These are phyloP conservation scores for Hydrozoanthus gracilis DNA, from an alignment of 92 coral and sea anemone genomes.

Conservation along the genomic window DNA sequence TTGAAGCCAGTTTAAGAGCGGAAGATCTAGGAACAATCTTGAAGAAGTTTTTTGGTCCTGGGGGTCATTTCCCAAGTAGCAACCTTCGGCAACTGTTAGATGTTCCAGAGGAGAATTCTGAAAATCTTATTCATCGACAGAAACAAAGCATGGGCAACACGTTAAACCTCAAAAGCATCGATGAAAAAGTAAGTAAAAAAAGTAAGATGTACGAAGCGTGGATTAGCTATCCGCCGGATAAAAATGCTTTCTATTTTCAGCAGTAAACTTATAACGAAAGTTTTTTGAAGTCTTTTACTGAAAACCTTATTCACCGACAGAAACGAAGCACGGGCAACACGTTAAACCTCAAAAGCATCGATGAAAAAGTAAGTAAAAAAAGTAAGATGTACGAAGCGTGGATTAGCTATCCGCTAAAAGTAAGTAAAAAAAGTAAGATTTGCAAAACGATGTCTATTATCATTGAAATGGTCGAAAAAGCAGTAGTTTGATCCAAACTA, in stretches of 20 bases:
- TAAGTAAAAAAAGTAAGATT: neutral
- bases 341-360: slow-evolving; percentile 58
- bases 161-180: slow-evolving; percentile 58
- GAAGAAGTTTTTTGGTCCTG: slow-evolving; percentile 69
- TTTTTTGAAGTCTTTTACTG: too few relatives aligned
- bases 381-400: too few relatives aligned
- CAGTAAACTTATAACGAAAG: too few relatives aligned
- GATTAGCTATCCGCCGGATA: too few relatives aligned
- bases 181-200: slow-evolving; percentile 33
- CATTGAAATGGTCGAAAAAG: too few relatives aligned
- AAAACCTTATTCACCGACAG: neutral
- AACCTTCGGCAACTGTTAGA: slow-evolving; percentile 42
- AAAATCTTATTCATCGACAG: neutral
- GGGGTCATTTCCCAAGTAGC: slow-evolving; percentile 66
- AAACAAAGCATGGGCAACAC: slow-evolving; percentile 44
- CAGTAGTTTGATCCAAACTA: too few relatives aligned
- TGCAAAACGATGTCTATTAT: too few relatives aligned
- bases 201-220: too few relatives aligned
- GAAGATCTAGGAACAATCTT: slow-evolving; percentile 69
- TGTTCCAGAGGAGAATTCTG: slow-evolving; percentile 7
- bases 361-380: slow-evolving; percentile 33
- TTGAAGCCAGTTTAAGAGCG: slow-evolving; percentile 65
- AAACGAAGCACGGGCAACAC: slow-evolving; percentile 46
- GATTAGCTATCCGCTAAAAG: too few relatives aligned
- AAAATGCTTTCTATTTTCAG: too few relatives aligned